Evolutionary conservation across 2,797 vertebrate genomes (phyloP), one percentile per base, ranked within the genome.

Genomic region (Ceyx erithaca): DNA sequence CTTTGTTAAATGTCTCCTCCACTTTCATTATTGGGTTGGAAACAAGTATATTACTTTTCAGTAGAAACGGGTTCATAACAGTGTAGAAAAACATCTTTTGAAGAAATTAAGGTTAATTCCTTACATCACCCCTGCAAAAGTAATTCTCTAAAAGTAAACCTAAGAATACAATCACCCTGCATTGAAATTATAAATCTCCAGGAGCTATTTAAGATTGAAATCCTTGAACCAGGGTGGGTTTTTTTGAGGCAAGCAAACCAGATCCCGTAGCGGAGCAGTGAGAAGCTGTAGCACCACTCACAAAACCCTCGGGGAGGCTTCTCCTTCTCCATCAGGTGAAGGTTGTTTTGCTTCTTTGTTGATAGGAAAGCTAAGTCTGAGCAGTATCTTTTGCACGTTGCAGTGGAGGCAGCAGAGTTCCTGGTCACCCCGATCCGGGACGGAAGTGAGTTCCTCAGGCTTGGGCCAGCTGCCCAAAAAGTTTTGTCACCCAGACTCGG

Each of bases 401-500:
- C 59, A n/a, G 3, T 12, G 88, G 70, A 72, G 82, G 64, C n/a
- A 2, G 55, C 14, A 63, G 61, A 78, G 82, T 85, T 91, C 14
- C 54, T 93, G 94, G 94, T 90, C 94, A 92, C 85, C 92, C 71
- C 90, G 78, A 94, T 94, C 92, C 93, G 11, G 87, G 94, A 52
- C 94, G 95, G 96, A 96, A 96, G 94, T 94, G 89, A 90, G 92
- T 89, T 77, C 92, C 79, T 62, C 95, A 83, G 92, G 22, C 81
- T 9, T 88, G 80, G 86, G 84, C 91, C 90, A 96, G 93, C 92
- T 96, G 95, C 92, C 78, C 83, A 92, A 92, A 92, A 93, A 83
- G 85, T 94, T 94, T 86, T 94, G 92, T 96, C 94, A 94, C 90
- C 92, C 92, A 73, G 73, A 18, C 92, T 91, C 94, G 52, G 81